A percentile compares a stretch with the other conserved stretches of the same genome.
Evolutionary conservation across 2,113 vertebrate species (phyloP).

Genomic region (Gobius niger): DNA sequence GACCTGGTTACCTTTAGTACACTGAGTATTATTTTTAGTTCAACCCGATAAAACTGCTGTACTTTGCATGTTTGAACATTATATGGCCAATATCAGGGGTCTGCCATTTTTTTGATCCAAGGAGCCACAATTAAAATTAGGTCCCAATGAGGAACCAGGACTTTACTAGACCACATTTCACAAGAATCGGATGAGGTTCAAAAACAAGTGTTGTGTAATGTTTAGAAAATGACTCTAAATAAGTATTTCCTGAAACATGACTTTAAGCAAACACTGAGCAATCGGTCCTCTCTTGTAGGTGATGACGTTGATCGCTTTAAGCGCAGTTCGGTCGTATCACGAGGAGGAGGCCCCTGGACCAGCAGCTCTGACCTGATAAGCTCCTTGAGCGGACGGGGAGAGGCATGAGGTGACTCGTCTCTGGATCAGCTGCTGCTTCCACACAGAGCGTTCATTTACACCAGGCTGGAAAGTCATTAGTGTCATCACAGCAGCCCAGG

Average conservation of each 20-base stretch:
- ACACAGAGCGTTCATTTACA: conserved; percentile 30
- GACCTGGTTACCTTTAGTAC: too few relatives aligned
- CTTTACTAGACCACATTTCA: too few relatives aligned
- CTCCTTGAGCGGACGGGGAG: conserved; percentile 18
- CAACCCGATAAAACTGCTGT: too few relatives aligned
- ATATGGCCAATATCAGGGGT: too few relatives aligned
- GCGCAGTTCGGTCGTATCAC: background rate
- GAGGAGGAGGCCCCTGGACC: conserved; percentile 9
- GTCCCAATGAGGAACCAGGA: too few relatives aligned
- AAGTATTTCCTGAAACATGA: background rate
- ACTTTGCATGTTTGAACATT: too few relatives aligned
- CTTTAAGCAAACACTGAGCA: background rate
- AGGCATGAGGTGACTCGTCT: background rate
- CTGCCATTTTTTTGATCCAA: too few relatives aligned
- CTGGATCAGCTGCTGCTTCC: conserved; percentile 24
- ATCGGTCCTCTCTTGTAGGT: background rate
- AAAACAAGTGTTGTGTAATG: background rate
- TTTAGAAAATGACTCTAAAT: background rate
- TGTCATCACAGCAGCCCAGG: conserved; percentile 17
- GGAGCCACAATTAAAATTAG: too few relatives aligned
- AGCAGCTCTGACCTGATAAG: conserved; percentile 36
- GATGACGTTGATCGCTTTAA: background rate
- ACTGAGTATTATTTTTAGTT: too few relatives aligned
- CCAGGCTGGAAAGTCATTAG: conserved; percentile 66
- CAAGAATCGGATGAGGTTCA: too few relatives aligned